Evolutionary conservation across 2,797 vertebrate genomes (phyloP), one percentile per base, ranked within the genome.

Genomic region (Anguilla megastoma): DNA sequence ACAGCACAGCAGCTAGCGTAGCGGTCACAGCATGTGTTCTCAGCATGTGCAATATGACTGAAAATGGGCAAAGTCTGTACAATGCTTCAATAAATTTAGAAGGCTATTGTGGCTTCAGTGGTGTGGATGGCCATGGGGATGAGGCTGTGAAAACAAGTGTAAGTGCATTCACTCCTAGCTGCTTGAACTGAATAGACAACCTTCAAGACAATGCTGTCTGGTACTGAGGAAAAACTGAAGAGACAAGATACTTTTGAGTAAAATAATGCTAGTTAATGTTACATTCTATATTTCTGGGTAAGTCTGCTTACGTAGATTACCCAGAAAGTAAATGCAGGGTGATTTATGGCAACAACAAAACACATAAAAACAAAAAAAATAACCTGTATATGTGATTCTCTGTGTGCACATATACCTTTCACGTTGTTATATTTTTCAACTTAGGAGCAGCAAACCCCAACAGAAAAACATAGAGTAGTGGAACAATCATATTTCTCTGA

Each of bases 31-130:
- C 10, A 76, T 5, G 71, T 36, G 27, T 33, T 76, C 71, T 36
- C 71, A 36, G 71, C 71, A 33, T 36, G 27, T 52, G 50, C 50
- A 52, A 52, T 12, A 3, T 0, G 63, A 69, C 71, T 36, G 71
- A 36, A 76, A 8, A 76, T 36, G 3, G 71, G 71, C 0, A 33
- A 76, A 76, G 71, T 21, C 8, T 36, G 1, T 76, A 9, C 36
- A 76, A 69, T 69, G 63, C 30, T 30, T 74, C 27, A 74, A 80
- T 80, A 48, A 80, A 80, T 41, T 48, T 79, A 14, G 27, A 79
- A 16, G 33, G 71, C 71, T 76, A 14, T 16, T 80, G 76, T 45
- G 36, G 16, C 76, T 80, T 45, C 41, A 45, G 36, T 24, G 36
- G 18, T 6, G 16, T 21, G 3, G 16, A 45, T 45, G 76, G 5